Evolutionary conservation across 2,888 invertebrate genomes (phyloP), one percentile per base, ranked within the genome.

Genomic region (Tholera decimalis): DNA sequence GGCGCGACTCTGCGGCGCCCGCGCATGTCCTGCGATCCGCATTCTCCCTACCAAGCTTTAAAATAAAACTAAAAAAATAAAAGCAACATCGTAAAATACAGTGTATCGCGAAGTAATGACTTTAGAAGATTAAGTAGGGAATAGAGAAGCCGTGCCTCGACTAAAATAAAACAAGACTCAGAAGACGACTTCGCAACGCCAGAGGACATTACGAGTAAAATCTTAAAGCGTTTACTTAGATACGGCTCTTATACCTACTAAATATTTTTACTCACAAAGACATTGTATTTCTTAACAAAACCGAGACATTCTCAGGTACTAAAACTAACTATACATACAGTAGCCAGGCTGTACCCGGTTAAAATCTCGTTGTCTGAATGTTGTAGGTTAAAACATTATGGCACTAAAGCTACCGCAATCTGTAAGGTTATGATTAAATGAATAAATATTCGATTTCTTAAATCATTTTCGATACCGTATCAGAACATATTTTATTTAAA

Each of bases 1-100:
- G 95, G 90, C 95, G 95, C 95, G 95, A 94, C 95, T 91, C 84
- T 73, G 82, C 88, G 95, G 95, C 95, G 95, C 95, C 95, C 89
- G 89, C 85, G 87, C 83, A 85, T 90, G 93, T 95, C 95, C 95
- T 94, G 95, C 92, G 92, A 93, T 89, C 90, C 92, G 94, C 92
- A 92, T 93, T 94, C 93, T 91, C 91, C 93, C 91, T 91, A 87
- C 86, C 87, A 88, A 88, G 88, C 87, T 88, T 91, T 88, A 89
- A 92, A 92, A 93, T 88, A 88, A 88, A 89, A 91, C 85, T 87
- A 92, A 92, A 92, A 91, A 90, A 84, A 86, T 89, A 90, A 91
- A 89, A 76, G 82, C 83, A 89, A 84, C 89, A 86, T 89, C 88
- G 89, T 91, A 88, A 90, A 92, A 91, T 91, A 91, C 89, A 90